Evolutionary conservation across 2,113 vertebrate species (phyloP).

Genomic region (Tetrax tetrax): DNA sequence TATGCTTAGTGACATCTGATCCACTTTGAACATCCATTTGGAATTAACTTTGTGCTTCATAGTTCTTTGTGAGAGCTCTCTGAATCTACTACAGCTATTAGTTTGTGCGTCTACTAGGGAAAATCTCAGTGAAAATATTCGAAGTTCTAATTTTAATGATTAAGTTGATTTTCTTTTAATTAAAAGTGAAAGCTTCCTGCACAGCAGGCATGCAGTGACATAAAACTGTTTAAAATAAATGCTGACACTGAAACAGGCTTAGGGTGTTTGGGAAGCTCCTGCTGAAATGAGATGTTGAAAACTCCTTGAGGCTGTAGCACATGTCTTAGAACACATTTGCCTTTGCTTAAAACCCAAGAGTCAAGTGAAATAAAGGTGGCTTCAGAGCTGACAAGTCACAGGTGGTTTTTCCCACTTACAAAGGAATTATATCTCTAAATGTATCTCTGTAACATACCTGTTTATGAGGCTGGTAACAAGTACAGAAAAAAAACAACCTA

Average conservation of each 20-base stretch:
- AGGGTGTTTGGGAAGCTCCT: neutral
- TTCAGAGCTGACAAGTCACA: neutral
- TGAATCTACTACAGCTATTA: neutral
- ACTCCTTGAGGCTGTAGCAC: neutral
- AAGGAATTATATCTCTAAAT: neutral
- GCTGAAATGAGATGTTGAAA: neutral
- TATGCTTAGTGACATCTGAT: neutral
- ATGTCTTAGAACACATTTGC: neutral
- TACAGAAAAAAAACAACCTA: neutral
- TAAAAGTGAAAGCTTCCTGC: neutral
- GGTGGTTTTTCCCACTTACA: neutral
- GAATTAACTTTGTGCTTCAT: neutral
- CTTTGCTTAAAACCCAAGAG: neutral
- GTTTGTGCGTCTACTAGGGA: neutral
- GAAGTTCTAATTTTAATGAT: neutral
- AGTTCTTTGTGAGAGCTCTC: neutral
- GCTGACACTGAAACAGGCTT: neutral
- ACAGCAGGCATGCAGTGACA: neutral
- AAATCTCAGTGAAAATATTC: neutral
- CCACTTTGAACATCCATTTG: neutral
- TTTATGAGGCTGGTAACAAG: neutral
- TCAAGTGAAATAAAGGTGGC: neutral
- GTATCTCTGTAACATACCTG: neutral
- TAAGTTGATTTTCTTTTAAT: neutral
- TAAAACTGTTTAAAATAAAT: neutral